Evolutionary conservation across 2,113 vertebrate genomes (phyloP).

Genomic region (Alethe diademata): DNA sequence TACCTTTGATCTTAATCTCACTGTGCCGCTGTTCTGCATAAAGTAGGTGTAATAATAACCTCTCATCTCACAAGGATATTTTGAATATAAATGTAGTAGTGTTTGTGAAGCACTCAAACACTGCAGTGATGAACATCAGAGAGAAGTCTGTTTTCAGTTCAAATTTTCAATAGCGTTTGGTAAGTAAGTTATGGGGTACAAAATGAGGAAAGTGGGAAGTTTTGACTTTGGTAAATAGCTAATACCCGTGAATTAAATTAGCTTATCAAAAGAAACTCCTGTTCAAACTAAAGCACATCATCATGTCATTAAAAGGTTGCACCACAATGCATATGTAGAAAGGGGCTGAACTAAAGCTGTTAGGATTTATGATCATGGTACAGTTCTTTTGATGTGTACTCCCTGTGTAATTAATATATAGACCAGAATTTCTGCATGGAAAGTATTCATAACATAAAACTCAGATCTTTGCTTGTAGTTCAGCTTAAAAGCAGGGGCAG

Average conservation of each 20-base stretch:
- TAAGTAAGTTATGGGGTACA: not conserved
- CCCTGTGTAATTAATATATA: not conserved
- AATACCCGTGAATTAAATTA: not conserved
- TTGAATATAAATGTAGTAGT: not conserved
- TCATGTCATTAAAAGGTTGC: not conserved
- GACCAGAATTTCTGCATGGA: not conserved
- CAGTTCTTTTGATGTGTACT: not conserved
- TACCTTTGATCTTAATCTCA: conserved; percentile 42
- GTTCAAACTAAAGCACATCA: not conserved
- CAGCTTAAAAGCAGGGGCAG: not conserved
- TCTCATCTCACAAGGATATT: not conserved
- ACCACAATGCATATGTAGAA: not conserved
- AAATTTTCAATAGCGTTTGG: not conserved
- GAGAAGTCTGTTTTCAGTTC: not conserved
- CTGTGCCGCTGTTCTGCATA: not conserved
- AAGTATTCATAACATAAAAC: not conserved
- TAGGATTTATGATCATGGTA: not conserved
- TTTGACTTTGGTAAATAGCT: not conserved
- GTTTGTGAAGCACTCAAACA: not conserved
- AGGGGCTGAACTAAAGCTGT: not conserved
- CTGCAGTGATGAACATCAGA: not conserved
- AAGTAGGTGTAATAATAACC: not conserved
- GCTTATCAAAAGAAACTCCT: not conserved
- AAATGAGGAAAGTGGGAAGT: not conserved
- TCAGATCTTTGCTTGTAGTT: not conserved